Base-by-base conservation (phyloP, 2,113 vertebrate genomes). In the Phyllostomus hastatus region DNA sequence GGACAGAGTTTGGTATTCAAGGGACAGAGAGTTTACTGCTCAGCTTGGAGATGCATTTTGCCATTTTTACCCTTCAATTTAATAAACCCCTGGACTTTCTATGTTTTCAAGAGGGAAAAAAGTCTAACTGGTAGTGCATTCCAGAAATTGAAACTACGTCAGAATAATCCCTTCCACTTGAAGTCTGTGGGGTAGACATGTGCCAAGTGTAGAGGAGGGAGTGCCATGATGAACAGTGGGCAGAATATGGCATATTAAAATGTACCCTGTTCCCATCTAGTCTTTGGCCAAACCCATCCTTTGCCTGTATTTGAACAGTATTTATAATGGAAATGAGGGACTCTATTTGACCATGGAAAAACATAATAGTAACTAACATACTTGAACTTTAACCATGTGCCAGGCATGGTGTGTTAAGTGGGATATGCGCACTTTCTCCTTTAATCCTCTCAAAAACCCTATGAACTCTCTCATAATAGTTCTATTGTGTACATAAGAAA, bases 61-160 rank as follows among this genome's bases (percentile, higher is more conserved):
- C 31, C 24, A 31, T 70, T 83, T 86, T 89, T 86, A 93, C 48
- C 6, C 4, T 57, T 87, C 72, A 94, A 33, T 81, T 92, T 88
- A 95, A 78, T 92, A 95, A 96, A 90, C 76, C 15, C 17, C 31
- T 35, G 12, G 10, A 92, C 82, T 96, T 88, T 3, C 43, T 38
- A 33, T 78, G n/a, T 73, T 28, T 94, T 72, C 12, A 85, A 41
- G 41, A 64, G 91, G 83, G 73, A 75, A 66, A 94, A 88, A 76
- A 78, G 54, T 35, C 33, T 11, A 67, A 61, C 35, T 54, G 28
- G 2, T 4, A 20, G 9, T 92, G 24, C 52, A 41, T 20, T 50
- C 2, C 11, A 91, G 78, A 90, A 96, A 81, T 54, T 2, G 35
- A 90, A 41, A 38, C 4, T 35, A 64, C 5, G 2, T 38, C 0